A percentile compares a stretch with the other conserved stretches of the same genome.
phyloP scores from a whole-genome alignment of 2,888 invertebrate species.

The Cryptosula pallasiana region DNA sequence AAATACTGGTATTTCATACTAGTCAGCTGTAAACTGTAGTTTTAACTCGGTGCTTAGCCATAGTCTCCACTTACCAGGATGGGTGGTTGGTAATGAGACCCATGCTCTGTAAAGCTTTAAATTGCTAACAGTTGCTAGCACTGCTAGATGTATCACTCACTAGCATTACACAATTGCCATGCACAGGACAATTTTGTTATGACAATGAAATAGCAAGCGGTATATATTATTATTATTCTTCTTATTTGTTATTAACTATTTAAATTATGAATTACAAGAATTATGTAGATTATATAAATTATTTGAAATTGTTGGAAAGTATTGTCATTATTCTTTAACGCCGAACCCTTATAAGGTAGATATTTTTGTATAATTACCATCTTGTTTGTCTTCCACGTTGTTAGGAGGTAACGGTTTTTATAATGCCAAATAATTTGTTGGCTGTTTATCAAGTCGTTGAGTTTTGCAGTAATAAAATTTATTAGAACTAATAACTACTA shows the following conservation, averaged over 20 bases:
- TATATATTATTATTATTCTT: neutral
- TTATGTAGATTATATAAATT: neutral
- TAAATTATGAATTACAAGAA: neutral
- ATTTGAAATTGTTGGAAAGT: neutral
- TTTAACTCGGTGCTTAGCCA: no score
- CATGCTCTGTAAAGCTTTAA: neutral
- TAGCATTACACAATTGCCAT: neutral
- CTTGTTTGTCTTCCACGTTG: conserved; percentile 15
- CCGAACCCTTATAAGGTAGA: neutral
- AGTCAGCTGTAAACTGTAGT: neutral
- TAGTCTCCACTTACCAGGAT: neutral
- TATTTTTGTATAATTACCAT: neutral
- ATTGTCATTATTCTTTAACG: neutral
- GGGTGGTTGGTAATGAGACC: neutral
- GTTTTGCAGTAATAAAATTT: neutral
- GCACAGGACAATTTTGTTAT: conserved; percentile 19
- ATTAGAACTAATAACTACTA: no score
- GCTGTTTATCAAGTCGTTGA: neutral
- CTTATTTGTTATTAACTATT: neutral
- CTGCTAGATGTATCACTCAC: neutral
- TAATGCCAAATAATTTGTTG: conserved; percentile 2
- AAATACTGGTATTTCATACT: neutral
- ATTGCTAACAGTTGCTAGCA: neutral
- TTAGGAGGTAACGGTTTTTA: neutral
- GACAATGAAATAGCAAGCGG: conserved; percentile 20